Evolutionary conservation across 2,797 vertebrate genomes (phyloP), one percentile per base, ranked within the genome.

Genomic region (Melanotaenia maccullochi): DNA sequence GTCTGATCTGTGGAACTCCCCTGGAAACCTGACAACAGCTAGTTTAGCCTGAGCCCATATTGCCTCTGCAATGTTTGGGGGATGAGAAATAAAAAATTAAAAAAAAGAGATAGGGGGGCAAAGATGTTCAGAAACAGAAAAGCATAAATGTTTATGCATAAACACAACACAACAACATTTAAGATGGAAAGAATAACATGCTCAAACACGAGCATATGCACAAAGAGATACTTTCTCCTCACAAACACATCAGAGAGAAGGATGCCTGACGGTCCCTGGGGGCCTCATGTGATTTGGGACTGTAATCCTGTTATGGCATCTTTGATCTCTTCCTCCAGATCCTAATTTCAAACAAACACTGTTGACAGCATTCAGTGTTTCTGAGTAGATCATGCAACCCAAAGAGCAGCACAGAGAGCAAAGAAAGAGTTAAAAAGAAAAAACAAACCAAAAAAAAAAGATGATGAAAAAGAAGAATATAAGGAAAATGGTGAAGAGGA

Each of bases 251-350:
- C 88, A 90, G 84, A 91, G 83, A 44, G 87, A 71, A 83, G 85
- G 85, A 89, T 67, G 89, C 36, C 84, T 84, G 80, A 61, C 78
- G 68, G 76, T 85, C 92, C 89, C 91, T 74, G 73, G 80, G 79
- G 90, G 88, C 82, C 83, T 74, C 73, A 30, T 87, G 87, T 87
- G 88, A 90, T 86, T 44, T 67, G 78, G 85, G 84, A 89, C 89
- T 85, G 88, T 93, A 93, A 94, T 94, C 92, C 93, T 90, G 90
- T 93, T 91, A 93, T 58, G 71, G 85, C 89, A 93, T 93, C 91
- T 93, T 91, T 94, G 91, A 93, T 93, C 91, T 91, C 74, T 77
- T 88, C 89, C 81, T 78, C 90, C 87, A 92, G 88, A 92, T 89
- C 84, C 87, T 87, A 89, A 92, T 93, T 93, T 92, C 88, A 91